Base-by-base conservation (phyloP, 2,797 vertebrate genomes). In the Falco naumanni region DNA sequence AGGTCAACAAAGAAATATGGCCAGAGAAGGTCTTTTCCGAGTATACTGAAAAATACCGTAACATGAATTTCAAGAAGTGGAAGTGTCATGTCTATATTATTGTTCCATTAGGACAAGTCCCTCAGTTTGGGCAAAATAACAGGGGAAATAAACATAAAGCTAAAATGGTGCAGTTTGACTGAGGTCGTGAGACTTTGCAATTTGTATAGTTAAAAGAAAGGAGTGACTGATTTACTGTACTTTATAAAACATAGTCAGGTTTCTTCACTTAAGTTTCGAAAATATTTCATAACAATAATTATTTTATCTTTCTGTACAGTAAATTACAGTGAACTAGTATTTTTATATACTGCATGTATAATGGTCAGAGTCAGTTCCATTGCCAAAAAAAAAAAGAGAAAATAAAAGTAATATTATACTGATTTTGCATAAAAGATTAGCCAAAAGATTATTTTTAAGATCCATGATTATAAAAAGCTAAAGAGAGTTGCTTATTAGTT, bases 281-380 rank as follows among this genome's bases (percentile, higher is more conserved):
- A 90, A 25, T 64, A 88, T 63, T 86, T 84, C 15, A 5, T 59
- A 70, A 53, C 5, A 68, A 20, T 37, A 53, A 93, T 82, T 60
- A 78, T 70, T 80, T 94, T 84, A 74, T 41, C n/a, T 93, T 87
- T 41, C 29, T 81, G 25, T 61, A 90, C 13, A 87, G 61, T 45
- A 59, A 34, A 60, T 65, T 33, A 61, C 80, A 48, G 53, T 92
- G 37, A 80, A 37, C 18, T 63, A 43, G 56, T 8, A 33, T 1
- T 41, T 86, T 92, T 68, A 66, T 28, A 80, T 95, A 94, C 97
- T 98, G 97, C 97, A 97, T 94, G 83, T 95, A 86, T 84, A 95
- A 97, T 96, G 97, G 96, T 96, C 95, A 98, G 97, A 98, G 98
- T 97, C 98, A 98, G 97, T 94, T 98, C 98, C 97, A 96, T 43